Evolutionary conservation across 1,140 invertebrate genomes (phyloP), one percentile per base, ranked within the genome.

Genomic region (Myzus persicae): DNA sequence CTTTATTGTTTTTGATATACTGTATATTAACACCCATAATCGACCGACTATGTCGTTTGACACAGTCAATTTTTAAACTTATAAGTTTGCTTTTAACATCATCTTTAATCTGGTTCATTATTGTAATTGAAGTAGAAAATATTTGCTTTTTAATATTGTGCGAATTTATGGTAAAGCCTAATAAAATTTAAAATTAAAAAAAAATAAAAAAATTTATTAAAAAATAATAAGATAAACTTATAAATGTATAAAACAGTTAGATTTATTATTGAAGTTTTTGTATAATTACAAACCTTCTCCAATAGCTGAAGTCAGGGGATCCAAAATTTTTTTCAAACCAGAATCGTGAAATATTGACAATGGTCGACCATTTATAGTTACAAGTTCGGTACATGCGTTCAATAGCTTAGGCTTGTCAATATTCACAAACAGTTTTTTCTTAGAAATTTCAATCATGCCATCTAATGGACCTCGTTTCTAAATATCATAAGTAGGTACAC

Each of bases 101-200:
- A 87, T 87, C 76, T 81, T 31, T 87, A 18, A 87, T 87, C 22
- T 44, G 22, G 40, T 44, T 26, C 40, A 44, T 31, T 9, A 87
- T 67, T 67, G 26, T 67, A 26, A 67, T 67, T 8, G 54, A 67
- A 67, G 54, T 67, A 8, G 54, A 67, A 67, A 67, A 36, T 42
- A 87, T 87, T 42, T 87, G 84, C 24, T 87, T 87, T 87, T 46
- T 87, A 36, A 87, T 87, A 46, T 87, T 87, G 24, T 87, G 84
- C 2, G 84, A 87, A 87, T 87, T 87, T 42, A 87, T 87, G 20
- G 84, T 44, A n/a, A 87, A 87, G 20, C 84, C 84, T 87, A 36
- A 36, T 81, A 11, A 81, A 81, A 81, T n/a, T n/a, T n/a, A n/a
- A n/a, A n/a, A n/a, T n/a, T n/a, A n/a, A n/a, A n/a, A n/a, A n/a